phyloP scores from a whole-genome alignment of 2,888 invertebrate genomes.

The Melinaea marsaeus region DNA sequence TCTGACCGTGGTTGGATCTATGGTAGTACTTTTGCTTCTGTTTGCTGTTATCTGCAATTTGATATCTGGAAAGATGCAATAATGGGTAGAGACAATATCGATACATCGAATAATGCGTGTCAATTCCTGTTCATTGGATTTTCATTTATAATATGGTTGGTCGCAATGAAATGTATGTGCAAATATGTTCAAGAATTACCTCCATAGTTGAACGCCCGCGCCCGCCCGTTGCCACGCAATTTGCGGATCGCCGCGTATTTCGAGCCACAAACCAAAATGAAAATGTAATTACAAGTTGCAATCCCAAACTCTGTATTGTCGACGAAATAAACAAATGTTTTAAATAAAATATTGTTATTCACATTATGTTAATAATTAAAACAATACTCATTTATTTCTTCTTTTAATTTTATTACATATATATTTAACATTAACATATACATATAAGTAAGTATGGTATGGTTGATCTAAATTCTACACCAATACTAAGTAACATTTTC shows the following conservation, averaged over 20 bases:
- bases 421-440: not conserved
- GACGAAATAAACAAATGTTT: conserved; percentile 14
- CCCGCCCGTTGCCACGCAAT: conserved; percentile 11
- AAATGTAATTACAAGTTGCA: conserved; percentile 32
- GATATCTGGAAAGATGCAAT: conserved; percentile 15
- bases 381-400: too few species aligned
- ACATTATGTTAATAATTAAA: too few species aligned
- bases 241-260: conserved; percentile 16
- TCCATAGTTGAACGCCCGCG: conserved; percentile 26
- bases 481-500: too few species aligned
- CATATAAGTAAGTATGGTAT: not conserved
- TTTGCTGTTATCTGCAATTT: conserved; percentile 26
- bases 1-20: conserved; percentile 26
- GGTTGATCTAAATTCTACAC: too few species aligned
- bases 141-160: conserved; percentile 28
- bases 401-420: not conserved
- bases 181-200: conserved; percentile 46
- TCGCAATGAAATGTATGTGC: conserved; percentile 43
- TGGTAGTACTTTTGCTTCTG: conserved; percentile 28
- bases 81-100: conserved; percentile 21
- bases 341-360: too few species aligned
- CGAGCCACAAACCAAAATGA: conserved; percentile 26
- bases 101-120: conserved; percentile 23
- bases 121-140: conserved; percentile 35
- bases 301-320: conserved; percentile 21